These are phyloP conservation scores for Siniperca knerii DNA, from an alignment of 2,113 vertebrate species.

Conservation along the genomic window DNA sequence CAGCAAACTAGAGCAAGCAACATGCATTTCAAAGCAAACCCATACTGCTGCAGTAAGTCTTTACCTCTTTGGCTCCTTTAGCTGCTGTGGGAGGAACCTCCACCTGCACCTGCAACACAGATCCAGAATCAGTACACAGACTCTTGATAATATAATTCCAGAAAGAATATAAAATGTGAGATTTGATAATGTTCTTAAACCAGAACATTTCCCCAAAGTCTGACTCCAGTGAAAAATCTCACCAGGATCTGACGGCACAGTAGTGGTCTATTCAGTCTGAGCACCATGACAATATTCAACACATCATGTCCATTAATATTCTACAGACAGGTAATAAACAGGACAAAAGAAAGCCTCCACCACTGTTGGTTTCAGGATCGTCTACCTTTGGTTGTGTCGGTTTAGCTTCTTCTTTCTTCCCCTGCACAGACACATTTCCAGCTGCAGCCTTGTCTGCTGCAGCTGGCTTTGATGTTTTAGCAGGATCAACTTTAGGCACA, in stretches of 20 bases:
- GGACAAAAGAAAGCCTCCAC: background rate
- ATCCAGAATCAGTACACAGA: slow-evolving; percentile 32
- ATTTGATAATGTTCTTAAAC: background rate
- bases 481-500: slow-evolving; percentile 58
- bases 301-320: background rate
- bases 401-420: slow-evolving; percentile 59
- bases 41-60: background rate
- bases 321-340: background rate
- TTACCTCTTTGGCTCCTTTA: slow-evolving; percentile 73
- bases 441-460: slow-evolving; percentile 30
- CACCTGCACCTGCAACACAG: slow-evolving; percentile 78
- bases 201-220: background rate
- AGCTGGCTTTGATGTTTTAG: slow-evolving; percentile 51
- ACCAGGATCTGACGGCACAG: background rate
- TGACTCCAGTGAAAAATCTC: background rate
- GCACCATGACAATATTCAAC: background rate
- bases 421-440: slow-evolving; percentile 55
- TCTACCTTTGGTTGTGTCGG: slow-evolving; percentile 62
- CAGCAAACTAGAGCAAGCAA: slow-evolving; percentile 48
- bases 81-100: slow-evolving; percentile 65
- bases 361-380: background rate
- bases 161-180: background rate
- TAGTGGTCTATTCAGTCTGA: background rate
- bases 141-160: background rate
- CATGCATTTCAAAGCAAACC: slow-evolving; percentile 46